Conservation (phyloP, 92 coral and sea anemone genomes). For the Parazoanthus atlanticus region DNA sequence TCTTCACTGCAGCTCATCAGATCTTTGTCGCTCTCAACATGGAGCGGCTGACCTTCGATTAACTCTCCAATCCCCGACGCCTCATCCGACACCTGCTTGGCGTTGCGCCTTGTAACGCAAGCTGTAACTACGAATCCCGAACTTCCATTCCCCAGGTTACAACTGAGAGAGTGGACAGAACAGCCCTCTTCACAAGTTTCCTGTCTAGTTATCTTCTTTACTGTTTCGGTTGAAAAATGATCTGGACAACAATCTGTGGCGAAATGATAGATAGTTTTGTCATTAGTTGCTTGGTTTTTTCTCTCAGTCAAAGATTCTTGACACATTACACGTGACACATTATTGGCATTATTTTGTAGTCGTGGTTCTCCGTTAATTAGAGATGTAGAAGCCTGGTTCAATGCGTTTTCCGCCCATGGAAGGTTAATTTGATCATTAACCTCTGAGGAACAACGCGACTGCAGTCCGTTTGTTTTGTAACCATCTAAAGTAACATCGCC, state of each 20-base stretch:
- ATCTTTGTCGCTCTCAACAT: not conserved
- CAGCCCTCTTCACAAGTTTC: not conserved
- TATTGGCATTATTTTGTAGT: not conserved
- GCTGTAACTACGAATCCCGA: not conserved
- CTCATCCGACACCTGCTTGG: not conserved
- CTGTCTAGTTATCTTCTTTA: not conserved
- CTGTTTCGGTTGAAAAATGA: conserved; percentile 1
- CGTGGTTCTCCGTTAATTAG: not conserved
- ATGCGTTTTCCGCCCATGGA: not conserved
- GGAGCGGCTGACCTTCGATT: not conserved
- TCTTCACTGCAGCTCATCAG: not conserved
- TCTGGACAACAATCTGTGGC: not conserved
- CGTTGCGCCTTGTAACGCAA: not conserved
- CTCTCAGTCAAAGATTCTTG: not conserved
- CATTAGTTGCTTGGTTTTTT: not conserved
- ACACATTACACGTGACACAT: not conserved
- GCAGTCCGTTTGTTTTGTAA: not conserved
- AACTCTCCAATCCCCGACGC: not conserved
- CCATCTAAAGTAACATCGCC: not conserved
- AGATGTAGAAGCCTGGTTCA: not conserved
- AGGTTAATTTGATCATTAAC: not conserved
- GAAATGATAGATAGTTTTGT: not conserved
- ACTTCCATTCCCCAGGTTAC: not conserved
- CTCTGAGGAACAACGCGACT: not conserved
- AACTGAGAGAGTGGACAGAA: not conserved